phyloP scores from a whole-genome alignment of 2,888 invertebrate genomes.

The Belgica antarctica region DNA sequence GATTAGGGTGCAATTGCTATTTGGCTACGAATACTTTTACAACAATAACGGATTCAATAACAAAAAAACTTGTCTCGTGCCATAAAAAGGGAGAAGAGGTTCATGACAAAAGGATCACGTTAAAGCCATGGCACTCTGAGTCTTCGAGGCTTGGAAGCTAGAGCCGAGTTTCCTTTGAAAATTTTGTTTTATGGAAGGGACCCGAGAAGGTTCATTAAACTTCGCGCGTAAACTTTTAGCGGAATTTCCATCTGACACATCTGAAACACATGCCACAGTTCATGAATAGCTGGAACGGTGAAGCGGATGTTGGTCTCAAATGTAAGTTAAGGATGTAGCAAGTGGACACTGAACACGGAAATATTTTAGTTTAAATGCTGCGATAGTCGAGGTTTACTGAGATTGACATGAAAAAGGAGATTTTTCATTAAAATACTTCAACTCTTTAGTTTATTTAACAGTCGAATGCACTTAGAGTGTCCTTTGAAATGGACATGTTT shows the following conservation, averaged over 20 bases:
- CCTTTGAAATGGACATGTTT: no score
- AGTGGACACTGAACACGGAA: no score
- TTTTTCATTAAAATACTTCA: no score
- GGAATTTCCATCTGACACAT: slow-evolving; percentile 35
- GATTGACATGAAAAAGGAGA: no score
- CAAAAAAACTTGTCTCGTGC: slow-evolving; percentile 42
- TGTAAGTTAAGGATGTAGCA: no score
- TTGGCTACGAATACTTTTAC: background rate
- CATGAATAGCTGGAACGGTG: no score
- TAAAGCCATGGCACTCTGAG: background rate
- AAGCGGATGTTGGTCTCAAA: background rate
- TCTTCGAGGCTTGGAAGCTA: background rate
- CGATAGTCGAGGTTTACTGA: no score
- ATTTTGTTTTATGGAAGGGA: background rate
- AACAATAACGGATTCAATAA: slow-evolving; percentile 24
- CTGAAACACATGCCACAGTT: background rate
- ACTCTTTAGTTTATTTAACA: no score
- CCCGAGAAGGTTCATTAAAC: slow-evolving; percentile 41
- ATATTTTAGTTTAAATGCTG: no score
- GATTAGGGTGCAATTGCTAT: slow-evolving; percentile 41
- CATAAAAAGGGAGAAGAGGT: slow-evolving; percentile 34
- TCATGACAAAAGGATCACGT: background rate
- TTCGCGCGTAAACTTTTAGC: slow-evolving; percentile 41
- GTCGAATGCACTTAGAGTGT: no score
- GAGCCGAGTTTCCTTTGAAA: background rate